Evolutionary conservation across 1,140 invertebrate genomes (phyloP), one percentile per base, ranked within the genome.

Genomic region (Leptinotarsa texana): DNA sequence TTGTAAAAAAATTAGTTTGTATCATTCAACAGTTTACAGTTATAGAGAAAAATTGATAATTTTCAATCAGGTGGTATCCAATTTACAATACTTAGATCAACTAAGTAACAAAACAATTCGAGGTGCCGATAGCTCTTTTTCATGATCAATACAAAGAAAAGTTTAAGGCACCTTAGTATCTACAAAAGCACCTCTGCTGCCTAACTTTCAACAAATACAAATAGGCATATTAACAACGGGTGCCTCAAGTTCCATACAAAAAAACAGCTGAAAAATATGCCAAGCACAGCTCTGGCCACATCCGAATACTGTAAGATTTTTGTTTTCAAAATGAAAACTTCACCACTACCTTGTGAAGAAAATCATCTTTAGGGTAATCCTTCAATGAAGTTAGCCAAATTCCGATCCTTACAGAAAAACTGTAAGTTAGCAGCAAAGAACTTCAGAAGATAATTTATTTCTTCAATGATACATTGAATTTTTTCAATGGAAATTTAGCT

Each of bases 111-210:
- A 62, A 66, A 73, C 62, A 65, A 65, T 73, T 73, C 6, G 71
- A 73, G 71, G 71, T 73, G 71, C 71, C 71, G 49, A 73, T 65
- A 49, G 57, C 13, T 65, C 63, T 73, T 21, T 18, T 24, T 21
- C 13, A 65, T 62, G 42, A 73, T 42, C 42, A 48, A 65, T 27
- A 65, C 63, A 73, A 73, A 73, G 13, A 63, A 65, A 42, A 73
- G 17, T 27, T 73, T 73, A 73, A 73, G 71, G 71, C 71, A 73
- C 71, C 71, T 73, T 73, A 15, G 47, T 57, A 62, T 47, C 33
- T 49, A 48, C 22, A 63, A 48, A 63, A 73, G 71, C 71, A 73
- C 71, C 71, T 73, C 62, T 65, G 22, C 42, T 73, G 71, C 71
- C 63, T 18, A n/a, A 47, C 47, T 63, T 49, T 47, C 62, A 73